Percentiles rank a stretch among this genome's conserved stretches.
Conservation (phyloP, 2,113 vertebrate species). For the Xiphophorus hellerii region DNA sequence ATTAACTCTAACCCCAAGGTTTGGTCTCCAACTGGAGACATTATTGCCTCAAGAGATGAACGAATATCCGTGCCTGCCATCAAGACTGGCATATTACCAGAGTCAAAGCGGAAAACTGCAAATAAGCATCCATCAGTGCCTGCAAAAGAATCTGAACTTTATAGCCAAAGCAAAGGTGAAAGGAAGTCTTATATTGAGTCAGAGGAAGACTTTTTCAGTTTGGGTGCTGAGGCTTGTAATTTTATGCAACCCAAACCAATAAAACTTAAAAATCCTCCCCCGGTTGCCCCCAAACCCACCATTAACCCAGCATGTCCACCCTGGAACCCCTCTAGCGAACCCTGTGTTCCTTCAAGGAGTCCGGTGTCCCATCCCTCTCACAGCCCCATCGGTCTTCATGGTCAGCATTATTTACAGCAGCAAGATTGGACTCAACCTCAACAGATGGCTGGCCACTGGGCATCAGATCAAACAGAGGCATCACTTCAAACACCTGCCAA, state of each 20-base stretch:
- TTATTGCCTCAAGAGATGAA: slow-evolving; percentile 94
- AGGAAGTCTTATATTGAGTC: slow-evolving; percentile 87
- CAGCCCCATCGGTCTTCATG: slow-evolving; percentile 58
- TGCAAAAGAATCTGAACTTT: slow-evolving; percentile 79
- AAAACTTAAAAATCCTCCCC: slow-evolving; percentile 93
- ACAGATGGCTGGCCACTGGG: slow-evolving; percentile 59
- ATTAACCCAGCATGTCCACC: slow-evolving; percentile 85
- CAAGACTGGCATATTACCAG: slow-evolving; percentile 89
- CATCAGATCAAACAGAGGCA: slow-evolving; percentile 58
- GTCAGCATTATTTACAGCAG: slow-evolving; percentile 72
- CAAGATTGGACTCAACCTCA: slow-evolving; percentile 61
- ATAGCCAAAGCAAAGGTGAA: slow-evolving; percentile 82
- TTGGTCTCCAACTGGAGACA: slow-evolving; percentile 87
- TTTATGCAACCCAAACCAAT: slow-evolving; percentile 91
- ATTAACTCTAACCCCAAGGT: slow-evolving; percentile 66
- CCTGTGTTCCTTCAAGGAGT: slow-evolving; percentile 75
- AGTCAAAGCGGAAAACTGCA: slow-evolving; percentile 85
- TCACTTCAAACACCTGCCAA: slow-evolving; percentile 56
- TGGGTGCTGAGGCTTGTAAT: slow-evolving; percentile 97
- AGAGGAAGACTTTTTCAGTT: slow-evolving; percentile 96
- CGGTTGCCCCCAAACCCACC: slow-evolving; percentile 92
- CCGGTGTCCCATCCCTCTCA: slow-evolving; percentile 71
- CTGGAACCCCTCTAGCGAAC: slow-evolving; percentile 77
- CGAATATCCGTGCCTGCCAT: slow-evolving; percentile 93
- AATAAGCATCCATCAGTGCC: slow-evolving; percentile 83